phyloP scores from a whole-genome alignment of 2,113 vertebrate species.

The Pterocles orientalis region DNA sequence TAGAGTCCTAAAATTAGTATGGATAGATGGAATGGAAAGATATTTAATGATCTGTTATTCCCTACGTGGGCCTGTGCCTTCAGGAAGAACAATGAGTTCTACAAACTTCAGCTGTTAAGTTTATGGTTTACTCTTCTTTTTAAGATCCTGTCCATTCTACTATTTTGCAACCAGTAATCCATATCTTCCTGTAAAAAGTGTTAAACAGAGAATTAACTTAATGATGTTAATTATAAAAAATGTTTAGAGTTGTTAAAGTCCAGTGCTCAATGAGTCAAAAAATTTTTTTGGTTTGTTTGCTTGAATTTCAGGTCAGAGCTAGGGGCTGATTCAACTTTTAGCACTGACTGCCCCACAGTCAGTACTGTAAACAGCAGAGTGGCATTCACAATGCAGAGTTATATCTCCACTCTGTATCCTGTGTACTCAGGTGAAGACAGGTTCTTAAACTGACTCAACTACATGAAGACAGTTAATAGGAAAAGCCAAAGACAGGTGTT shows the following conservation, averaged over 20 bases:
- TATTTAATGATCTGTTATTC: neutral
- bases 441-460: neutral
- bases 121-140: neutral
- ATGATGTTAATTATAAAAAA: neutral
- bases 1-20: neutral
- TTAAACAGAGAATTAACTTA: neutral
- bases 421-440: neutral
- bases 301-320: neutral
- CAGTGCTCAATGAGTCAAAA: rapidly evolving
- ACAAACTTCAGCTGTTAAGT: neutral
- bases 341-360: neutral
- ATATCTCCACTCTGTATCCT: neutral
- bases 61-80: neutral
- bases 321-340: neutral
- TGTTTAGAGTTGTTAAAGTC: neutral
- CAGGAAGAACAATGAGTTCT: neutral
- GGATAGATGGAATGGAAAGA: neutral
- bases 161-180: neutral
- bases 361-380: neutral
- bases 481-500: neutral
- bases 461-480: neutral
- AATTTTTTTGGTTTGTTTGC: neutral
- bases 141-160: neutral
- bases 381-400: neutral
- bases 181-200: neutral